Conservation (phyloP, 1,140 invertebrate species). For the Drosophila pandora region DNA sequence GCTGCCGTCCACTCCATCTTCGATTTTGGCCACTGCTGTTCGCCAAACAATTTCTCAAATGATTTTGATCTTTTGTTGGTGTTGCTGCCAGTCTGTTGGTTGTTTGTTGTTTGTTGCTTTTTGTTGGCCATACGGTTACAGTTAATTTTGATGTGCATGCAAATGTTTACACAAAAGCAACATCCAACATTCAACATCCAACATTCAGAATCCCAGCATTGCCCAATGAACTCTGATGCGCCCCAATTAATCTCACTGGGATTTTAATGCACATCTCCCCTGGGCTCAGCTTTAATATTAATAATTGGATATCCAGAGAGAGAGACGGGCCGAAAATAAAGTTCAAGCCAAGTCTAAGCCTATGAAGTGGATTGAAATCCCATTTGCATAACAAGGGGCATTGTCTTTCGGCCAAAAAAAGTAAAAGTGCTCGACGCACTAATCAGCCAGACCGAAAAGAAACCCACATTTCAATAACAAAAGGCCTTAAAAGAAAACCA, state of each 20-base stretch:
- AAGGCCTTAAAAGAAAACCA: slow-evolving; percentile 26
- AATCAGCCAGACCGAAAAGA: slow-evolving; percentile 36
- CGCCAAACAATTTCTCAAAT: slow-evolving; percentile 54
- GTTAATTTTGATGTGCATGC: slow-evolving; percentile 61
- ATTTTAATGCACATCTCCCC: slow-evolving; percentile 6
- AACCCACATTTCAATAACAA: slow-evolving; percentile 65
- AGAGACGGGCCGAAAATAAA: slow-evolving; percentile 12
- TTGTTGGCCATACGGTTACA: slow-evolving; percentile 41
- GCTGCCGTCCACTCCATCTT: slow-evolving; percentile 19
- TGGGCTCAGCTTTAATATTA: slow-evolving; percentile 19
- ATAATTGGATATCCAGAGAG: not conserved
- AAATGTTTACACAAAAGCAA: slow-evolving; percentile 51
- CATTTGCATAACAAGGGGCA: slow-evolving; percentile 38
- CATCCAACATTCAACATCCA: slow-evolving; percentile 4
- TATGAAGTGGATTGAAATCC: slow-evolving; percentile 17
- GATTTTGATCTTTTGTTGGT: slow-evolving; percentile 53
- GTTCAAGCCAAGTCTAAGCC: slow-evolving; percentile 2
- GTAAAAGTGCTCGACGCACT: slow-evolving; percentile 65
- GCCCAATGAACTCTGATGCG: slow-evolving; percentile 29
- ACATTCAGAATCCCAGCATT: not conserved
- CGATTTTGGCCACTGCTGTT: slow-evolving; percentile 28
- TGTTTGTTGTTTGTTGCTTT: slow-evolving; percentile 37
- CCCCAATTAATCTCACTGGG: slow-evolving; percentile 34
- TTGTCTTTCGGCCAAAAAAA: slow-evolving; percentile 47
- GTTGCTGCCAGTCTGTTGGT: slow-evolving; percentile 23